phyloP scores from a whole-genome alignment of 1,140 invertebrate species.

The Metopolophium dirhodum region DNA sequence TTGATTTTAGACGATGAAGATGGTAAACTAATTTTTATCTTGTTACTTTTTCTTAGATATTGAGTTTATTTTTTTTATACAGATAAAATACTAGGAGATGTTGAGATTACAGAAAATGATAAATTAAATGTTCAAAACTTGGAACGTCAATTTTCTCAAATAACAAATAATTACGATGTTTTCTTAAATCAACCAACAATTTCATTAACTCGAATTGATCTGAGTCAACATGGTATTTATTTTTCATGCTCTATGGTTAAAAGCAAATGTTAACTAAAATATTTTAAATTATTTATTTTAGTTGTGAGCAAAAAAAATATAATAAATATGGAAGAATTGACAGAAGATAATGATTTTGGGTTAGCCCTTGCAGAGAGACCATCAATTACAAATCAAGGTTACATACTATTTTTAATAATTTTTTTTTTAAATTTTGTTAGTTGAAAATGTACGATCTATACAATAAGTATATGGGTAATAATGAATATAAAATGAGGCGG shows the following conservation, averaged over 20 bases:
- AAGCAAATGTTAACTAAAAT: neutral
- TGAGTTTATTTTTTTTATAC: neutral
- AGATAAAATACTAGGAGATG: constrained; percentile 26
- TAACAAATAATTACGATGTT: constrained; percentile 41
- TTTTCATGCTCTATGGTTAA: neutral
- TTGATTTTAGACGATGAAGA: neutral
- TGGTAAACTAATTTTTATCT: constrained; percentile 11
- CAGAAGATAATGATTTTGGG: constrained; percentile 49
- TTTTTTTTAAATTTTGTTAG: neutral
- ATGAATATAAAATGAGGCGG: too few relatives aligned
- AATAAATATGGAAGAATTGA: constrained; percentile 40
- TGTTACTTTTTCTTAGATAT: neutral
- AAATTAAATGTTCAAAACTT: constrained; percentile 60
- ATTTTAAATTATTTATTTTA: constrained; percentile 24
- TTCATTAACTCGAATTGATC: constrained; percentile 46
- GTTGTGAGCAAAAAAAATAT: constrained; percentile 31
- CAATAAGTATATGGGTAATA: too few relatives aligned
- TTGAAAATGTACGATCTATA: too few relatives aligned
- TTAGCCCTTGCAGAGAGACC: constrained; percentile 23
- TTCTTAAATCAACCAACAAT: constrained; percentile 51
- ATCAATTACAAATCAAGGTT: constrained; percentile 26
- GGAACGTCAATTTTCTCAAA: constrained; percentile 47
- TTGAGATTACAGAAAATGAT: constrained; percentile 64
- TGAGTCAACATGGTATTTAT: constrained; percentile 46
- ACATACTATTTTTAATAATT: neutral